Evolutionary conservation across 2,797 vertebrate species (phyloP), one percentile per base, ranked within the genome.

Genomic region (Adrianichthys oophorus): DNA sequence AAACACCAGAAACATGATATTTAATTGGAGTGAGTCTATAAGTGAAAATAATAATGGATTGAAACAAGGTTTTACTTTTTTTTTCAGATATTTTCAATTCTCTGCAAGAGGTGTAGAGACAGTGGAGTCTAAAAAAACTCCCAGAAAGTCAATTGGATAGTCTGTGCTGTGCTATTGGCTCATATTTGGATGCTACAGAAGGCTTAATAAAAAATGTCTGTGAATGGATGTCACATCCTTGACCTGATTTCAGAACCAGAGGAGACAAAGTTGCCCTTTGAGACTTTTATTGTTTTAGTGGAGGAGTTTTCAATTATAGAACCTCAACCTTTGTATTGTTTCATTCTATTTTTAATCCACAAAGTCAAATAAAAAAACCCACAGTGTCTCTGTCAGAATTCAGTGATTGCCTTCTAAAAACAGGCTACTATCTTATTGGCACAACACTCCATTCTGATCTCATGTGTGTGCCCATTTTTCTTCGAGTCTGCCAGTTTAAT

Each of bases 201-300:
- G 49, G 76, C 86, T 85, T 82, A 84, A 83, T 85, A 80, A 89
- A 89, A 80, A 59, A 85, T 80, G 69, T 24, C 65, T 54, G 62
- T 60, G 57, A 74, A 81, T 74, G 75, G 67, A 81, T 74, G 70
- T 65, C 59, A 57, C 52, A 78, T 62, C 52, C 62, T 44, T 49
- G 57, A 68, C 65, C 62, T 74, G 77, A 79, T 72, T 70, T 60
- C 58, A 59, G 49, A 76, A 48, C 47, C 68, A 68, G 29, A 52
- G 23, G 42, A 67, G 48, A 84, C 61, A 82, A 50, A 61, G 63
- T 57, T 32, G 16, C 52, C 57, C 70, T 65, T 60, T n/a, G 41
- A 65, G 40, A 47, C 18, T 23, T 65, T 59, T 26, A 15, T 44
- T 63, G 50, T 59, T 75, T 46, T 52, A 53, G 37, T 45, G 55